Conservation (phyloP, 2,113 vertebrate genomes). For the Oryctolagus cuniculus region mOryCun1.1 NC_091448.1:7252001-7252500, state of each 20-base stretch:
- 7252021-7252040: neutral
- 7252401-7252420: conserved; percentile 93
- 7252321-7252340: fast-evolving
- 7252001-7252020: neutral
- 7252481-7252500: conserved; percentile 99
- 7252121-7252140: neutral
- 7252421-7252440: conserved; percentile 92
- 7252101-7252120: neutral
- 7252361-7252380: conserved; percentile 95
- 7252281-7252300: fast-evolving
- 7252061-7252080: too few species aligned
- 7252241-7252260: fast-evolving
- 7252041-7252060: neutral
- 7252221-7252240: fast-evolving
- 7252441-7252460: conserved; percentile 95
- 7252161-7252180: neutral
- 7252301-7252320: fast-evolving
- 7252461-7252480: conserved; percentile 96
- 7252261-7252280: fast-evolving
- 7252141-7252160: neutral
- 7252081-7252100: neutral
- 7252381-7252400: conserved; percentile 97
- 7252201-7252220: neutral
- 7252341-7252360: neutral
- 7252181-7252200: fast-evolving